Evolutionary conservation across 2,113 vertebrate genomes (phyloP), one percentile per base, ranked within the genome.

Genomic region (Phyllostomus discolor): DNA sequence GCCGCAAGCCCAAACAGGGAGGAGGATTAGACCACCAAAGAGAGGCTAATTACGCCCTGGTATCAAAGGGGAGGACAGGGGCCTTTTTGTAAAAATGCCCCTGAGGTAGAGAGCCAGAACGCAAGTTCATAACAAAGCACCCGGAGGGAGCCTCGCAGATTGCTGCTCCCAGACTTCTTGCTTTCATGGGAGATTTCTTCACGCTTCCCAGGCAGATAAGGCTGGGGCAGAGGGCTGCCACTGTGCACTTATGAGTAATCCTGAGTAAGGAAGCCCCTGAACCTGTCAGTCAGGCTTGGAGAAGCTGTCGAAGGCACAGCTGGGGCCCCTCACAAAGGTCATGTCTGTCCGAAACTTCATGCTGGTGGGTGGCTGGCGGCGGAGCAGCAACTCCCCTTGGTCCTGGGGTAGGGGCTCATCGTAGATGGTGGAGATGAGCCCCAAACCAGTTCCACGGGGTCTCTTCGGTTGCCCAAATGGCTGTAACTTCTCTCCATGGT

Each of bases 401-500:
- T 99, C 99, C 22, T 98, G 97, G 54, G 99, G 98, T 96, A 99
- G 98, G 1, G 99, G 99, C 28, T 99, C 97, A 94, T 99, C 99
- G 0, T 99, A 99, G 84, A 99, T 84, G 28, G 99, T 99, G 0
- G 99, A 99, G 90, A 99, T 99, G 72, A 99, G 97, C 69, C 99
- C 97, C 28, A 98, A 97, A 88, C 12, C 1, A 0, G 97, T 98
- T 80, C 75, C 48, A 9, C 98, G 98, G 15, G 98, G 94, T 93
- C 98, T 99, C 97, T 99, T 99, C 64, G 41, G 92, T 43, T 97
- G 96, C 78, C 96, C 94, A 95, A 99, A 99, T 0, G 98, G 97
- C n/a, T 98, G 95, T 35, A 99, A 97, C 94, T 99, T 99, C 96
- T 99, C 99, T 94, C 99, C 99, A 5, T 99, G 99, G 98, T 99